These are phyloP conservation scores for Pomacea canaliculata DNA, from an alignment of 2,888 invertebrate species.

Conservation along the genomic window DNA sequence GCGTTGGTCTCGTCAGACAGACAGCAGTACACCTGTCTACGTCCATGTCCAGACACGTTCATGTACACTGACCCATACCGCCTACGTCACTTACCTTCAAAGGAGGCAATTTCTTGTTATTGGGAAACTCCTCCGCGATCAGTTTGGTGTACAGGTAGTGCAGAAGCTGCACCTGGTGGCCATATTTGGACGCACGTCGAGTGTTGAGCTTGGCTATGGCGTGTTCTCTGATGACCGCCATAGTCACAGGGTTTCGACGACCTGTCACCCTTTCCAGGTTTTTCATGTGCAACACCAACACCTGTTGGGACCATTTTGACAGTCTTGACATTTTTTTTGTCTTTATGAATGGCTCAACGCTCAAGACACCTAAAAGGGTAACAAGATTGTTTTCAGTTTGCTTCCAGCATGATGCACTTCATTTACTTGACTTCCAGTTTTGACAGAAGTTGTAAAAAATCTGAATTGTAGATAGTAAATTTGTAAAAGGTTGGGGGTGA, in stretches of 20 bases:
- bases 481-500: neutral
- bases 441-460: neutral
- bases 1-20: too few relatives aligned
- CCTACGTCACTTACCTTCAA: constrained; percentile 40
- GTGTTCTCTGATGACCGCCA: constrained; percentile 49
- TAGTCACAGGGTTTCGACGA: constrained; percentile 50
- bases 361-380: too few relatives aligned
- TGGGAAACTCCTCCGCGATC: constrained; percentile 49
- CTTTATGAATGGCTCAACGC: too few relatives aligned
- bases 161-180: constrained; percentile 54
- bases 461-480: neutral
- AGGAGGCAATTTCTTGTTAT: constrained; percentile 44
- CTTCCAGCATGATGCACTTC: neutral
- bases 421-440: neutral
- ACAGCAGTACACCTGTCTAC: too few relatives aligned
- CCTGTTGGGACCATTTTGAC: neutral
- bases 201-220: constrained; percentile 48
- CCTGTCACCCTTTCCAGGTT: constrained; percentile 64
- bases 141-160: constrained; percentile 56
- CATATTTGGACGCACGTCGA: constrained; percentile 48
- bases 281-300: constrained; percentile 63
- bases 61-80: too few relatives aligned
- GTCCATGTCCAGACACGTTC: too few relatives aligned
- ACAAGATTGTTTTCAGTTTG: neutral
- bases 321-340: too few relatives aligned